Evolutionary conservation across 2,113 vertebrate species (phyloP), one percentile per base, ranked within the genome.

Genomic region (Lepus timidus): DNA sequence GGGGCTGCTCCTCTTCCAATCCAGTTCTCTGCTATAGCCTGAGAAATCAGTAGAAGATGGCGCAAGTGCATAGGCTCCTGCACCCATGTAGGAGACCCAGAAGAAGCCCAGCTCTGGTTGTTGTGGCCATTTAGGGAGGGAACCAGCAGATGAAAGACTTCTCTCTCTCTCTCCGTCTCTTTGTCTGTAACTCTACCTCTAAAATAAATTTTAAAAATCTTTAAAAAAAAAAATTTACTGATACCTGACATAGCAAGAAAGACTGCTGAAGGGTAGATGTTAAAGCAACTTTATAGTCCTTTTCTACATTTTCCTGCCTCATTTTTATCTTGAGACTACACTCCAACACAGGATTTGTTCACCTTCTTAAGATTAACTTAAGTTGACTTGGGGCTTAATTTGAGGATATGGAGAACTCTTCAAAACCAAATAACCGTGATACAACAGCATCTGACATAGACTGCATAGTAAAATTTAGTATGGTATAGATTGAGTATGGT

Each of bases 301-400:
- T 92, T 22, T 58, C 61, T 65, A 0, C 78, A 25, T 27, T 62
- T 92, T 80, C 71, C 44, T 94, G 62, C 27, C 75, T 90, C 16
- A 36, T 58, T 73, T 82, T 44, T 55, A 81, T 0, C 44, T 52
- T 25, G 17, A 52, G 11, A 87, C 73, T 68, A 55, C 80, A 3
- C 31, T 33, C 52, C 58, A 79, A 39, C 17, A 19, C 55, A 64
- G 52, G 29, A 27, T 85, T 52, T 62, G 7, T 20, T 68, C 73
- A 31, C 31, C 12, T 90, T 91, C 51, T 90, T 90, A 80, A 79
- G 20, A 74, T 93, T 73, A 49, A 70, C 58, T 62, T 89, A 51
- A 20, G 13, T 31, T 83, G 49, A 64, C 31, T 89, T 33, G 51
- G 87, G 51, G 36, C 58, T 95, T 85, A n/a, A 74, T 82, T 83